A percentile compares a stretch with the other conserved stretches of the same genome.
Conservation (phyloP, 2,113 vertebrate genomes). For the Pipra filicauda region DNA sequence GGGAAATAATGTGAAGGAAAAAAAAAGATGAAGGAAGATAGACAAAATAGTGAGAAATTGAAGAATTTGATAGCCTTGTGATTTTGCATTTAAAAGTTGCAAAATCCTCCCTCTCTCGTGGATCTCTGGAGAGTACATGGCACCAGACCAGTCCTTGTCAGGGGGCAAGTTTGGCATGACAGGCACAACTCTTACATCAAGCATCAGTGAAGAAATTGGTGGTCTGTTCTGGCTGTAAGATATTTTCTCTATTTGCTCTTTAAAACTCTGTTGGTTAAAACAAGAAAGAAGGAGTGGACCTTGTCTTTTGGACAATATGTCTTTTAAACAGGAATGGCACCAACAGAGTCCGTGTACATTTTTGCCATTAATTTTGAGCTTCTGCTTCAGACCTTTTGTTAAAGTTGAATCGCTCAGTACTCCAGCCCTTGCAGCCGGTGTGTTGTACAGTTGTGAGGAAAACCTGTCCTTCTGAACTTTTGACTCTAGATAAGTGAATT, state of each 20-base stretch:
- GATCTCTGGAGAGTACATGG: background rate
- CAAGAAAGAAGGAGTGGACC: background rate
- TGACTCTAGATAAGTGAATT: background rate
- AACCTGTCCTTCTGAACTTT: background rate
- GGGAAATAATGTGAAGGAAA: background rate
- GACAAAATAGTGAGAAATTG: background rate
- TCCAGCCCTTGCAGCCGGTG: background rate
- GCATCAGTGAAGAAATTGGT: background rate
- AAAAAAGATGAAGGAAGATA: background rate
- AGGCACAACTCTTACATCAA: background rate
- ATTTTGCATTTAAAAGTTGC: background rate
- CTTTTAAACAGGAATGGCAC: background rate
- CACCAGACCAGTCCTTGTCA: background rate
- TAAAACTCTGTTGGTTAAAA: background rate
- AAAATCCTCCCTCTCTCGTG: background rate
- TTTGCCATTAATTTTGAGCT: background rate
- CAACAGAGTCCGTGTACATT: background rate
- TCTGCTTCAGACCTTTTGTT: background rate
- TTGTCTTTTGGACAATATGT: background rate
- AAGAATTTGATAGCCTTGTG: background rate
- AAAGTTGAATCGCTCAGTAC: background rate
- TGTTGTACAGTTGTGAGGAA: background rate
- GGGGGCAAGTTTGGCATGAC: background rate
- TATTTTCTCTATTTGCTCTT: background rate
- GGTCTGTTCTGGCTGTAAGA: background rate